These are phyloP conservation scores for Teleogryllus occipitalis DNA, from an alignment of 1,140 invertebrate species.

Conservation along the genomic window DNA sequence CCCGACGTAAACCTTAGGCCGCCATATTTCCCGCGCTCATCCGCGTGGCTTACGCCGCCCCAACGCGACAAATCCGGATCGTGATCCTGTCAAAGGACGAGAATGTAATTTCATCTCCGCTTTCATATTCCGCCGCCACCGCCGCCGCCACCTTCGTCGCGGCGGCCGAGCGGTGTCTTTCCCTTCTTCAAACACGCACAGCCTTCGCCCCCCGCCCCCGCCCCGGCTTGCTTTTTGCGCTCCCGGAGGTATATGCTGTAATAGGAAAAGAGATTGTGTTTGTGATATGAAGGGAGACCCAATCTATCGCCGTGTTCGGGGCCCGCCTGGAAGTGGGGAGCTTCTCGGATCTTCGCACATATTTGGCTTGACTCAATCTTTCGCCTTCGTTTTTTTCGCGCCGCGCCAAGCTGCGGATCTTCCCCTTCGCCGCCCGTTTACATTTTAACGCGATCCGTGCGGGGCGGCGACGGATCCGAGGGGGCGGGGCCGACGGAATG, in stretches of 20 bases:
- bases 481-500: no score
- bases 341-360: constrained; percentile 3
- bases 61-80: constrained; percentile 12
- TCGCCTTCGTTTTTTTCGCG: neutral
- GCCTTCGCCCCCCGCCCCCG: neutral
- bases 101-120: constrained; percentile 15
- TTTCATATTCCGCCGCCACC: constrained; percentile 4
- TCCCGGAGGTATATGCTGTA: constrained; percentile 10
- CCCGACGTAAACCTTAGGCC: constrained; percentile 7
- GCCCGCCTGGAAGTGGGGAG: neutral
- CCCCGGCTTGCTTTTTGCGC: constrained; percentile 2
- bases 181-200: constrained; percentile 11
- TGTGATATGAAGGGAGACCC: neutral
- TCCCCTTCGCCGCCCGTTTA: neutral
- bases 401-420: neutral
- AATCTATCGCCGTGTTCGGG: neutral
- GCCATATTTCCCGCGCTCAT: neutral
- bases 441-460: neutral
- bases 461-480: no score
- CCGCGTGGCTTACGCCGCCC: neutral
- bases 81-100: constrained; percentile 17
- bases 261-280: constrained; percentile 16
- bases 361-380: constrained; percentile 4
- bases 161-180: neutral
- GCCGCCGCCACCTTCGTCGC: neutral